A percentile compares a stretch with the other conserved stretches of the same genome.
Conservation (phyloP, 2,888 invertebrate genomes). For the Therioaphis trifolii region DNA sequence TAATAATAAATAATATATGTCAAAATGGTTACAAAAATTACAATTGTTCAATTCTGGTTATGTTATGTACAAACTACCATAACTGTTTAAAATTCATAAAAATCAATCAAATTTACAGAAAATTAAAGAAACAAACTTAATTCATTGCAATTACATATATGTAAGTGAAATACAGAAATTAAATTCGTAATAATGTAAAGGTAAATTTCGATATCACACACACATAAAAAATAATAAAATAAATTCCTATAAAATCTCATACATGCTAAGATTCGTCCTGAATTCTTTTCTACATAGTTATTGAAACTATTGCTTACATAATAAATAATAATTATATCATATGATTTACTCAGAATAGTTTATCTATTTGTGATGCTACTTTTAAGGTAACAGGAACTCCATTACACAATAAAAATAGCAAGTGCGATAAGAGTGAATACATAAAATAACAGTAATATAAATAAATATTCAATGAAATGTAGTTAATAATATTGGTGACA, state of each 20-base stretch:
- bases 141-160: not conserved
- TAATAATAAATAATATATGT: too few species aligned
- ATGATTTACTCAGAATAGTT: not conserved
- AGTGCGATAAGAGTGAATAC: not conserved
- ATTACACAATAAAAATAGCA: not conserved
- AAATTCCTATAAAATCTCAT: not conserved
- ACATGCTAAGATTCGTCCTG: not conserved
- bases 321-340: not conserved
- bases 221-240: not conserved
- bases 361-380: not conserved
- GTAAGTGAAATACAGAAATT: not conserved
- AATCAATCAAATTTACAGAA: not conserved
- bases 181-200: not conserved
- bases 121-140: slow-evolving; percentile 15
- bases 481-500: slow-evolving; percentile 7
- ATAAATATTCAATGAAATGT: slow-evolving; percentile 24
- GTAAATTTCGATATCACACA: not conserved
- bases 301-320: too few species aligned
- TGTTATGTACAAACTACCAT: slow-evolving; percentile 17
- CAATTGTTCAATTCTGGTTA: slow-evolving; percentile 33
- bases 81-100: not conserved
- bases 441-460: slow-evolving; percentile 9
- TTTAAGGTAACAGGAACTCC: not conserved
- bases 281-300: too few species aligned
- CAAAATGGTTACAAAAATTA: slow-evolving; percentile 49